A percentile compares a stretch with the other conserved stretches of the same genome.
These are phyloP conservation scores for Plecturocebus donacophilus DNA, from an alignment of 2,113 vertebrate genomes.

Conservation along the genomic window DNA sequence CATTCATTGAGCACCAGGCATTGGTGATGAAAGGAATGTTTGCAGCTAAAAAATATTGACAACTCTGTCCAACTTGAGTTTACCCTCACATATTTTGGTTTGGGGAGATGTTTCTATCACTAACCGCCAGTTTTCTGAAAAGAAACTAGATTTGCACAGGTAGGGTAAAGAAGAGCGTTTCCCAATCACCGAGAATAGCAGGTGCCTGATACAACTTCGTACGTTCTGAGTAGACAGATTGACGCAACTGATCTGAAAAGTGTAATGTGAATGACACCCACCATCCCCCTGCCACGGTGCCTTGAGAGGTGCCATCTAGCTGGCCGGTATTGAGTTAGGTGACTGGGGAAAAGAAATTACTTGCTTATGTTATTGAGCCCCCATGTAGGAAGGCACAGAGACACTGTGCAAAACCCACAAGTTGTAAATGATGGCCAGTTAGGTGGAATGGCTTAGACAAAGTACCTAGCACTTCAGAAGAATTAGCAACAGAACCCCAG, in stretches of 20 bases:
- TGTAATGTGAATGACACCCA: rapidly evolving
- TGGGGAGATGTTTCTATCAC: not conserved
- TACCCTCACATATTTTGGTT: not conserved
- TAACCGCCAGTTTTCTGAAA: not conserved
- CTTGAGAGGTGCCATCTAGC: rapidly evolving
- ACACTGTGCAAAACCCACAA: not conserved
- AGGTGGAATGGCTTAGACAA: too few species aligned
- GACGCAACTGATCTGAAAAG: not conserved
- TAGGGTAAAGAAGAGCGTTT: not conserved
- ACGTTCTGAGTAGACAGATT: not conserved
- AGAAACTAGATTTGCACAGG: not conserved
- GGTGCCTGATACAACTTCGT: rapidly evolving
- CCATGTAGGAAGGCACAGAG: not conserved
- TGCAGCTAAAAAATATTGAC: not conserved
- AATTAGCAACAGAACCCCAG: not conserved
- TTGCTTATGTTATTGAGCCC: rapidly evolving
- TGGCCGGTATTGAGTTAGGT: not conserved
- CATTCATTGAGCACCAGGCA: slow-evolving; percentile 33
- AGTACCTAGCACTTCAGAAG: not conserved
- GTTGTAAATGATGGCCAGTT: not conserved
- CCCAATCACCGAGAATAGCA: rapidly evolving
- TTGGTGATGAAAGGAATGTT: not conserved
- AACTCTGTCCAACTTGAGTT: not conserved
- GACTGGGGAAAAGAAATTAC: rapidly evolving
- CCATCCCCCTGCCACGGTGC: rapidly evolving